Evolutionary conservation across 2,113 vertebrate species (phyloP), one percentile per base, ranked within the genome.

Genomic region (Heteronetta atricapilla): DNA sequence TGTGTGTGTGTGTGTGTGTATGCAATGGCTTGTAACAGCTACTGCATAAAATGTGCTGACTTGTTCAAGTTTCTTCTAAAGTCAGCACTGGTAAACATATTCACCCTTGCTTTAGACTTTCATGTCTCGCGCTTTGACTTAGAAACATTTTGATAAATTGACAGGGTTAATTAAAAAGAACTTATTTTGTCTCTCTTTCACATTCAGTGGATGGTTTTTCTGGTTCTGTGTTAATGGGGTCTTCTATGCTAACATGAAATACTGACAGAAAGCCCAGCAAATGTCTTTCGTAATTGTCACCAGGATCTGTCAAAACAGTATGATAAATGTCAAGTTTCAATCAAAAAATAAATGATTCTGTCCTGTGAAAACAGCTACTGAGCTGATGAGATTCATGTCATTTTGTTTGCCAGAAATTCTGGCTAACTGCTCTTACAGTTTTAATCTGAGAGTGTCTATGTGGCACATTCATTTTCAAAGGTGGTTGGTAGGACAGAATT

Each of bases 281-380:
- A 76, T 53, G 26, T 52, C n/a, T 74, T 86, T 82, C 66, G 38
- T 93, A 72, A 83, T 88, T 97, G 88, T 92, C 86, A 80, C 38
- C 22, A 79, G 64, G 18, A 52, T 78, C 29, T 82, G 58, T 94
- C 66, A 23, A 69, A 72, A 73, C 46, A 38, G 59, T 74, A 59
- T 92, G 72, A 90, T 44, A 96, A 92, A 89, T 96, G 58, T n/a
- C 87, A 96, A 89, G 52, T 56, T 64, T 93, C 94, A 94, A 29
- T 81, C 58, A 77, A 50, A 94, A 91, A 93, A 70, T 72, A 96
- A 96, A 83, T 76, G 13, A 8, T 68, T 91, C 31, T 75, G 70
- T 50, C 70, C 34, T 75, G 36, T 26, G 50, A 31, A 64, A 60
- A 86, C 83, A 78, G 68, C 33, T 76, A n/a, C 40, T 68, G 48